Evolutionary conservation across 2,888 invertebrate species (phyloP), one percentile per base, ranked within the genome.

Genomic region (Microctonus hyperodae): DNA sequence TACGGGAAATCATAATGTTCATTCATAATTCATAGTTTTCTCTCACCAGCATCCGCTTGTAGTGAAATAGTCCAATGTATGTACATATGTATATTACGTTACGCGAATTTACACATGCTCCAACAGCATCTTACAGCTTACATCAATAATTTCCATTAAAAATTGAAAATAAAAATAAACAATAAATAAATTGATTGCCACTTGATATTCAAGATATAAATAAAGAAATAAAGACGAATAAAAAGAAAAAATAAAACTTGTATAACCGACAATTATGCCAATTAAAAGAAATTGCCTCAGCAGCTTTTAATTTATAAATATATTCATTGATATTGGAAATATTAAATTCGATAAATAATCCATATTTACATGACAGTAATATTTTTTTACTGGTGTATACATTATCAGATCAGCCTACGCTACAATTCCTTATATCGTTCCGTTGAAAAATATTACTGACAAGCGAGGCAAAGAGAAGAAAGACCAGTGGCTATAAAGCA

Each of bases 21-120:
- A 76, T 76, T 73, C 74, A 75, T 75, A 74, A 75, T 75, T 75
- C 74, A 75, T 74, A 69, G 70, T 69, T 72, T 69, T 71, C 62
- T 25, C 66, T 48, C 44, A 28, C 40, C 35, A 58, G 23, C 53
- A 23, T 57, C 25, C 57, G 53, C 33, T 10, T 20, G 50, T 53
- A 56, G 64, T 31, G 63, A 63, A 59, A 67, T 67, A 67, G 64
- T 67, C 56, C 56, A 64, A 63, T 69, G 31, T 7, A 44, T 44
- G 9, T 37, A 37, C 1, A 37, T n/a, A 37, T n/a, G n/a, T n/a
- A n/a, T n/a, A n/a, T n/a, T n/a, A n/a, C n/a, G n/a, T n/a, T 33
- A 33, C 58, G 40, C 35, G 33, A 68, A 69, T 67, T 65, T 67
- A 61, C 65, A 67, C 57, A n/a, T 37, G 22, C 35, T 57, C 22